Base-by-base conservation (phyloP, 2,888 invertebrate species). In the Euproctis similis region DNA sequence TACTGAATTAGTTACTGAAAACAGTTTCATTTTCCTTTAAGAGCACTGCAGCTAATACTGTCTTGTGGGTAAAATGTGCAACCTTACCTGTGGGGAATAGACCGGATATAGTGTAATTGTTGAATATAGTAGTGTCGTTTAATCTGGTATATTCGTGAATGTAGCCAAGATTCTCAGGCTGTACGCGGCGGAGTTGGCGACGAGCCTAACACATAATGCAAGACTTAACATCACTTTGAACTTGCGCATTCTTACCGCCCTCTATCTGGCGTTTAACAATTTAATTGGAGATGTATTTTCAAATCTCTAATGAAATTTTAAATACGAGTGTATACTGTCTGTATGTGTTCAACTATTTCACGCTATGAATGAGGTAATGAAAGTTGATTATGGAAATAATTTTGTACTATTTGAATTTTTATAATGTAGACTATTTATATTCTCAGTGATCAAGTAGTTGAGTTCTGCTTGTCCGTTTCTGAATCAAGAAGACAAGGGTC, bases 21-120 rank as follows among this genome's bases (percentile, higher is more conserved):
- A 72, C 78, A 71, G 77, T 75, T 72, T 75, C 73, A 68, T 78
- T 80, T 88, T 88, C 87, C 87, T 80, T 85, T 78, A n/a, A 86
- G 86, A 87, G 86, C 80, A 86, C 87, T 67, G 70, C 70, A 68
- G 71, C 78, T 81, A 82, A 82, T 80, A 81, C 78, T 76, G 82
- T 80, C 80, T 80, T 74, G 66, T 62, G 63, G 54, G 63, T 76
- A 59, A 81, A 77, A 77, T 77, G 80, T 78, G 73, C 75, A 73
- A 62, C 53, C 69, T 74, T 73, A 82, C 82, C 82, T 81, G 80
- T 63, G 63, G 56, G n/a, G 63, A 59, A 60, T 62, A 53, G 60
- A 54, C 63, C 59, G 68, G 63, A 76, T 70, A 69, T 67, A 73
- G 67, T 74, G 78, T 81, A 84, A 82, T 81, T 74, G 82, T 72